Evolutionary conservation across 2,888 invertebrate species (phyloP).

Genomic region (Athalia rosae): DNA sequence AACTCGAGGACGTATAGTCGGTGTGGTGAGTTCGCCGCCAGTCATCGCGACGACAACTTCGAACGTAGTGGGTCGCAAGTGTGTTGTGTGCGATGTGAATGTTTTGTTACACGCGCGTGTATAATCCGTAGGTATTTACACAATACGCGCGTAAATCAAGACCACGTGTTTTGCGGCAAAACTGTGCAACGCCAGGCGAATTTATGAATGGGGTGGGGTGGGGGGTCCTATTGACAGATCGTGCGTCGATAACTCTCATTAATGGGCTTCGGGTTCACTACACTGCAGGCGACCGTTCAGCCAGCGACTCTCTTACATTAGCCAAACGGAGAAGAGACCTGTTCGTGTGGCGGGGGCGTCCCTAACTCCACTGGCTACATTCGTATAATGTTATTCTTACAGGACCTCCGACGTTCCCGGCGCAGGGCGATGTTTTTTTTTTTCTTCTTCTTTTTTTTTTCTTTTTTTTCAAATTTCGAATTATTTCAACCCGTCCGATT

Average conservation of each 20-base stretch:
- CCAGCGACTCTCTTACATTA: background rate
- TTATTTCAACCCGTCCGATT: too few relatives aligned
- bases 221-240: slow-evolving; percentile 65
- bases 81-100: too few relatives aligned
- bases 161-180: slow-evolving; percentile 63
- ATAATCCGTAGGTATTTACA: slow-evolving; percentile 1
- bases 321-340: background rate
- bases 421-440: too few relatives aligned
- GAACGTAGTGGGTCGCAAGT: too few relatives aligned
- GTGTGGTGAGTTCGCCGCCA: too few relatives aligned
- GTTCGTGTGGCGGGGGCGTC: background rate
- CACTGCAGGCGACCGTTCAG: background rate
- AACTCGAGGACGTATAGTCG: too few relatives aligned
- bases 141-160: slow-evolving; percentile 43
- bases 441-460: too few relatives aligned
- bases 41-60: too few relatives aligned
- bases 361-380: too few relatives aligned
- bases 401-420: too few relatives aligned
- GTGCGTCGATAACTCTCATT: slow-evolving; percentile 64
- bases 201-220: slow-evolving; percentile 61
- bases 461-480: too few relatives aligned
- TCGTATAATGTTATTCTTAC: too few relatives aligned
- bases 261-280: slow-evolving; percentile 57
- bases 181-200: slow-evolving; percentile 60
- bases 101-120: slow-evolving; percentile 27